Percentiles rank a stretch among this genome's conserved stretches.
These are phyloP conservation scores for Cheilosia vulpina DNA, from an alignment of 2,888 invertebrate genomes.

Conservation along the genomic window DNA sequence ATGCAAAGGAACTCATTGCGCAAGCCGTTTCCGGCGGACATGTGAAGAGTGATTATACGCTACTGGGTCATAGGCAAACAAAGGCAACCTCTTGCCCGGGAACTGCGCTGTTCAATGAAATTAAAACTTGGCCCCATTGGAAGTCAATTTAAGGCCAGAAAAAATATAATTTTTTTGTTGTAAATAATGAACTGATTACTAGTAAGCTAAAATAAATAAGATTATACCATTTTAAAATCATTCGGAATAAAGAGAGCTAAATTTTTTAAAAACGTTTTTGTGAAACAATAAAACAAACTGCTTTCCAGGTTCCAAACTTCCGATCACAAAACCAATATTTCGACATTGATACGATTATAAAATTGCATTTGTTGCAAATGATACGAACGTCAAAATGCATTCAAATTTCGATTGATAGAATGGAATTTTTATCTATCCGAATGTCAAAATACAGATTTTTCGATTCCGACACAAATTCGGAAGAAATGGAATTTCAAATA, in stretches of 20 bases:
- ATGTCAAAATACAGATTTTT: too few relatives aligned
- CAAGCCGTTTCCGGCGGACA: constrained; percentile 86
- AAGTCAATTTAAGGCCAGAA: constrained; percentile 72
- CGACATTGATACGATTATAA: constrained; percentile 95
- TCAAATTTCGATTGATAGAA: too few relatives aligned
- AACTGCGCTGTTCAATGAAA: constrained; percentile 85
- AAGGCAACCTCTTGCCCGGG: constrained; percentile 88
- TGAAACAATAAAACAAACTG: constrained; percentile 79
- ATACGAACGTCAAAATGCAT: too few relatives aligned
- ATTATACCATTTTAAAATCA: too few relatives aligned
- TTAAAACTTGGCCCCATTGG: constrained; percentile 87
- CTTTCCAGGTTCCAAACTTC: constrained; percentile 89
- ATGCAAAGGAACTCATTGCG: constrained; percentile 86
- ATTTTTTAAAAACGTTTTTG: too few relatives aligned
- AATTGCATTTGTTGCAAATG: too few relatives aligned
- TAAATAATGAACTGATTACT: constrained; percentile 6
- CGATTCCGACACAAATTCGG: too few relatives aligned
- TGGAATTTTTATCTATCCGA: too few relatives aligned
- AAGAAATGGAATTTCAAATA: too few relatives aligned
- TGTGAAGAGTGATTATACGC: constrained; percentile 85
- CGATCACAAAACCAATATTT: constrained; percentile 97
- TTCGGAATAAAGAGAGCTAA: too few relatives aligned
- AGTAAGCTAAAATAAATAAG: too few relatives aligned
- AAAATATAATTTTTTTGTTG: not conserved
- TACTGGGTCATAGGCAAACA: constrained; percentile 88